These are phyloP conservation scores for Nesidiocoris tenuis DNA, from an alignment of 2,888 invertebrate genomes.

Conservation along the genomic window DNA sequence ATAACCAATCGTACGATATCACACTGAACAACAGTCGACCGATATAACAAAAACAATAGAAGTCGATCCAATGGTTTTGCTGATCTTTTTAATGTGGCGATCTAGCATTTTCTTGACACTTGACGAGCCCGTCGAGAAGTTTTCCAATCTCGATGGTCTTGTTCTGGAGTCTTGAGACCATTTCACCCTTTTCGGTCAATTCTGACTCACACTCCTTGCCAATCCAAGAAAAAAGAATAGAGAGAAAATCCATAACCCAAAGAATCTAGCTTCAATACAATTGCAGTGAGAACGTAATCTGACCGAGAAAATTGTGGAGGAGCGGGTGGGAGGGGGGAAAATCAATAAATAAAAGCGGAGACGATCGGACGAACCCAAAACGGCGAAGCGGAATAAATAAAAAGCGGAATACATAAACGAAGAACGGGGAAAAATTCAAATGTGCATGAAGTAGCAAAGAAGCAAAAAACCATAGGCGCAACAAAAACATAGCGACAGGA, in stretches of 20 bases:
- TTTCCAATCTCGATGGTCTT: constrained; percentile 95
- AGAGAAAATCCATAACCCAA: constrained; percentile 3
- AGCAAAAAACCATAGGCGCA: background rate
- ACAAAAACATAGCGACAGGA: background rate
- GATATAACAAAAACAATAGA: no score
- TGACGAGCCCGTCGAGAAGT: constrained; percentile 86
- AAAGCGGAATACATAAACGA: background rate
- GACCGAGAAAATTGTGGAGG: background rate
- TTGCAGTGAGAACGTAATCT: background rate
- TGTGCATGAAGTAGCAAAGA: background rate
- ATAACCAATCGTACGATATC: no score
- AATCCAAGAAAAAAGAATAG: constrained; percentile 34
- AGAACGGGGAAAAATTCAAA: background rate
- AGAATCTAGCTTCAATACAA: background rate
- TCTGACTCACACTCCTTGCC: constrained; percentile 89
- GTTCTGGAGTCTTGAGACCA: constrained; percentile 90
- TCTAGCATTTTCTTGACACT: constrained; percentile 58
- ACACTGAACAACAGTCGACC: no score
- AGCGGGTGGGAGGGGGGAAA: background rate
- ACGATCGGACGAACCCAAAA: background rate
- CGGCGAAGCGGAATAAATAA: background rate
- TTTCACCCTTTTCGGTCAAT: constrained; percentile 92
- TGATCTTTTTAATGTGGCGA: constrained; percentile 19
- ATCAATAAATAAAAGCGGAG: background rate
- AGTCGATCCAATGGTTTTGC: no score